Percentiles rank a stretch among this genome's conserved stretches.
phyloP scores from a whole-genome alignment of 2,888 invertebrate genomes.

The Linnaemya vulpina region DNA sequence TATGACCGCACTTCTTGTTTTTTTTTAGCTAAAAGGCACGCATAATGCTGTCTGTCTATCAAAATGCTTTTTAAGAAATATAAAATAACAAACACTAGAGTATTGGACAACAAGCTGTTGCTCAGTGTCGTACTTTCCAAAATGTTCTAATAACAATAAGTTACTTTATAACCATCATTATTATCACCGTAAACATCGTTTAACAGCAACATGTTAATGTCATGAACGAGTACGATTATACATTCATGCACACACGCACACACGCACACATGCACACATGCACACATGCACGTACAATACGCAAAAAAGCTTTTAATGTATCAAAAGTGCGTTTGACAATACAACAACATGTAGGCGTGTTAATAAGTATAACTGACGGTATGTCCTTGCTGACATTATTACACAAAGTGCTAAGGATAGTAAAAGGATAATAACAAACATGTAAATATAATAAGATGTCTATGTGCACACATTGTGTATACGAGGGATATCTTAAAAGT shows the following conservation, averaged over 20 bases:
- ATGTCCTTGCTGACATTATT: constrained; percentile 50
- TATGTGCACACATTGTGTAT: neutral
- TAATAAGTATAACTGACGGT: constrained; percentile 36
- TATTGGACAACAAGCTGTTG: constrained; percentile 57
- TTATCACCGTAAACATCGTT: constrained; percentile 33
- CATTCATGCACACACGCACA: neutral
- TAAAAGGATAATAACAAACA: constrained; percentile 60
- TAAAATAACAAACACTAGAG: constrained; percentile 5
- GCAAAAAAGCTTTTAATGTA: constrained; percentile 61
- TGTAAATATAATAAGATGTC: constrained; percentile 19
- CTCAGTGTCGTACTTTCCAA: constrained; percentile 41
- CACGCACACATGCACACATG: neutral
- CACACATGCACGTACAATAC: neutral
- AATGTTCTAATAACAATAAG: constrained; percentile 39
- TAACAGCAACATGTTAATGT: constrained; percentile 65
- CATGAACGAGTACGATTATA: constrained; percentile 13
- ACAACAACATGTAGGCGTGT: constrained; percentile 48
- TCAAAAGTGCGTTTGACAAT: constrained; percentile 67
- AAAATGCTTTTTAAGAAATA: neutral
- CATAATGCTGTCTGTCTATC: constrained; percentile 22
- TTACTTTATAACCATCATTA: constrained; percentile 29
- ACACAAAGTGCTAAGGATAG: constrained; percentile 60
- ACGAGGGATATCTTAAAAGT: constrained; percentile 4
- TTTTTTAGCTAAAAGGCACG: constrained; percentile 11
- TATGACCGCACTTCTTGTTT: constrained; percentile 60